phyloP scores from a whole-genome alignment of 2,888 invertebrate genomes.

The Metopia argyrocephala region DNA sequence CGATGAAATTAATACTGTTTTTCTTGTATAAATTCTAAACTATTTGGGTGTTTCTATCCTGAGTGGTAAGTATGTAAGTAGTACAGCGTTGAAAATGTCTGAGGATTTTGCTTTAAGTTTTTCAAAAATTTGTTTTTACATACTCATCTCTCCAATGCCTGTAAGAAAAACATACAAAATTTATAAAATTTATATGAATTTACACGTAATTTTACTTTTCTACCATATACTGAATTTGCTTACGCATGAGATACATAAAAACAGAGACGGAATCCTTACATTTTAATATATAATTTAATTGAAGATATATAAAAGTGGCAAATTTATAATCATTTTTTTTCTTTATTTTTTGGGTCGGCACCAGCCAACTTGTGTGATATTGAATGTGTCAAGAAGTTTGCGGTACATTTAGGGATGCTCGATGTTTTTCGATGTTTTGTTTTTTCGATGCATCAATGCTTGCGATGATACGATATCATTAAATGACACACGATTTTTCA shows the following conservation, averaged over 20 bases:
- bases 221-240: neutral
- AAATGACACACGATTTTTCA: too few relatives aligned
- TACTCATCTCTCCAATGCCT: conserved; percentile 23
- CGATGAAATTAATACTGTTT: conserved; percentile 60
- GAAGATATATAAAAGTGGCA: too few relatives aligned
- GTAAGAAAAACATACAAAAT: conserved; percentile 50
- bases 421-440: too few relatives aligned
- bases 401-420: too few relatives aligned
- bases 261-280: conserved; percentile 4
- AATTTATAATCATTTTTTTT: too few relatives aligned
- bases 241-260: too few relatives aligned
- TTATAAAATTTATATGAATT: conserved; percentile 55
- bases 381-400: too few relatives aligned
- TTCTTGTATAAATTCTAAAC: conserved; percentile 43
- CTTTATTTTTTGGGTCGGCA: too few relatives aligned
- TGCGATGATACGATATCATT: too few relatives aligned
- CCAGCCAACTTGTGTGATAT: too few relatives aligned
- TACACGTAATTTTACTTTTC: conserved; percentile 64
- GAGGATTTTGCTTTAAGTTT: conserved; percentile 46
- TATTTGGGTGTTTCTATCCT: conserved; percentile 41
- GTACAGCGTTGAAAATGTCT: conserved; percentile 5
- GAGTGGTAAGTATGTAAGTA: conserved; percentile 29
- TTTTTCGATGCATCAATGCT: too few relatives aligned
- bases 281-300: too few relatives aligned
- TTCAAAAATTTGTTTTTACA: conserved; percentile 37